Conservation (phyloP, 2,113 vertebrate genomes). For the Gadus chalcogrammus region DNA sequence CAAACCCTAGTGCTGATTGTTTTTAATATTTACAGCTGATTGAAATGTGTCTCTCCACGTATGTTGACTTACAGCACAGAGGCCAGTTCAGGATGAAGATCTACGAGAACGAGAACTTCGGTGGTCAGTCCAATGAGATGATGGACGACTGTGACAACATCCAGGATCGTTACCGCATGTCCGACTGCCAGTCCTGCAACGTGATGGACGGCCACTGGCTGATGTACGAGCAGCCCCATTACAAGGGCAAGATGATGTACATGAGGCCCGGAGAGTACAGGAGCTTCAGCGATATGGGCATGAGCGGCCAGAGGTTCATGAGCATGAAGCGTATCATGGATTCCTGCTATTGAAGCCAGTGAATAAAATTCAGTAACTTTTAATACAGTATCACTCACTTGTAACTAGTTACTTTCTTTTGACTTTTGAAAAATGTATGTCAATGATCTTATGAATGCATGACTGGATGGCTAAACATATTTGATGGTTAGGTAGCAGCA, state of each 20-base stretch:
- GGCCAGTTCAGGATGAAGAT: constrained; percentile 70
- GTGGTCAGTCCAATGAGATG: constrained; percentile 61
- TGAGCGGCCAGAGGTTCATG: constrained; percentile 5
- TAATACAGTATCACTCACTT: background rate
- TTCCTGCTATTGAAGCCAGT: constrained; percentile 54
- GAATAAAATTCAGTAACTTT: constrained; percentile 10
- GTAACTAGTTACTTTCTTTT: background rate
- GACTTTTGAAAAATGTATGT: too few species aligned
- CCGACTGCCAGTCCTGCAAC: constrained; percentile 68
- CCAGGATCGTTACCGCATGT: constrained; percentile 65
- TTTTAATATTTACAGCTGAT: background rate
- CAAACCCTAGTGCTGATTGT: background rate
- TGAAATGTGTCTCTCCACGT: background rate
- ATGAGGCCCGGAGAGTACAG: constrained; percentile 73
- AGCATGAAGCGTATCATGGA: constrained; percentile 27
- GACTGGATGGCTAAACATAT: too few species aligned
- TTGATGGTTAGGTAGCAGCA: too few species aligned
- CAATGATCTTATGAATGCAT: too few species aligned
- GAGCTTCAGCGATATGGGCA: constrained; percentile 63
- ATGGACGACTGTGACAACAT: constrained; percentile 74
- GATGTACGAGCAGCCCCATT: constrained; percentile 73
- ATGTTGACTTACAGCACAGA: constrained; percentile 56
- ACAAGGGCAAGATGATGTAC: constrained; percentile 71
- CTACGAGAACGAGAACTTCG: constrained; percentile 71
- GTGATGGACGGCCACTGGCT: constrained; percentile 79